A percentile compares a stretch with the other conserved stretches of the same genome.
phyloP scores from a whole-genome alignment of 2,797 vertebrate genomes.

The Fistularia commersonii region DNA sequence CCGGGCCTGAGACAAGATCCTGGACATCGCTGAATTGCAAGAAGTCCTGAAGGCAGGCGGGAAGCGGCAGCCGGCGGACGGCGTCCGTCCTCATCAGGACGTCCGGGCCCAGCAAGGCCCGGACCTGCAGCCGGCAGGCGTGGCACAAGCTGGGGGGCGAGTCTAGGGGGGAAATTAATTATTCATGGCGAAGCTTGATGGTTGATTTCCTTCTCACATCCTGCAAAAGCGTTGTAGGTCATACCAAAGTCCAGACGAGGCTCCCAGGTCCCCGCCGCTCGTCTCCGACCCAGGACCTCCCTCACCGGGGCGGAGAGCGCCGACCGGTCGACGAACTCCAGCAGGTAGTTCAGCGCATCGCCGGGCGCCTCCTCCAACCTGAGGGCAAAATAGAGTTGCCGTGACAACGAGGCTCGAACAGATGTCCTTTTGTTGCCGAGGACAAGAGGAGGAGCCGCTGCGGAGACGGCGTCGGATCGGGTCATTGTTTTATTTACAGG shows the following conservation, averaged over 20 bases:
- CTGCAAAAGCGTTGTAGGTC: too few species aligned
- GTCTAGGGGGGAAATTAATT: constrained; percentile 37
- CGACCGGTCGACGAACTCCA: constrained; percentile 74
- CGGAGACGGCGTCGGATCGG: too few species aligned
- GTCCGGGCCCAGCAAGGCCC: constrained; percentile 53
- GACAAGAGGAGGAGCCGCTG: too few species aligned
- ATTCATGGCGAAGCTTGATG: too few species aligned
- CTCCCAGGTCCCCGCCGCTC: constrained; percentile 51
- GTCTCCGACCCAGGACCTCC: constrained; percentile 56
- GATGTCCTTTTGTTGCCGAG: too few species aligned
- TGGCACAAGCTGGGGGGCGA: constrained; percentile 61
- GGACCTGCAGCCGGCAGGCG: constrained; percentile 67
- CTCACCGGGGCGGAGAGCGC: constrained; percentile 45
- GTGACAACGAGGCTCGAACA: too few species aligned
- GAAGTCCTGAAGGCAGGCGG: constrained; percentile 54
- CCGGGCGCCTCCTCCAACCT: constrained; percentile 61
- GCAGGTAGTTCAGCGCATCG: constrained; percentile 65
- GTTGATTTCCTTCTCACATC: too few species aligned
- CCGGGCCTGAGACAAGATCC: too few species aligned
- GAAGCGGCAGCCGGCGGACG: constrained; percentile 64
- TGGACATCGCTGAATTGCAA: constrained; percentile 67
- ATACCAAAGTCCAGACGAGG: constrained; percentile 62
- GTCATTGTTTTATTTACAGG: too few species aligned
- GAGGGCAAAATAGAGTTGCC: not conserved
- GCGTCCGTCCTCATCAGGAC: constrained; percentile 49